Conservation (phyloP, 2,797 vertebrate genomes). For the Coilia nasus region DNA sequence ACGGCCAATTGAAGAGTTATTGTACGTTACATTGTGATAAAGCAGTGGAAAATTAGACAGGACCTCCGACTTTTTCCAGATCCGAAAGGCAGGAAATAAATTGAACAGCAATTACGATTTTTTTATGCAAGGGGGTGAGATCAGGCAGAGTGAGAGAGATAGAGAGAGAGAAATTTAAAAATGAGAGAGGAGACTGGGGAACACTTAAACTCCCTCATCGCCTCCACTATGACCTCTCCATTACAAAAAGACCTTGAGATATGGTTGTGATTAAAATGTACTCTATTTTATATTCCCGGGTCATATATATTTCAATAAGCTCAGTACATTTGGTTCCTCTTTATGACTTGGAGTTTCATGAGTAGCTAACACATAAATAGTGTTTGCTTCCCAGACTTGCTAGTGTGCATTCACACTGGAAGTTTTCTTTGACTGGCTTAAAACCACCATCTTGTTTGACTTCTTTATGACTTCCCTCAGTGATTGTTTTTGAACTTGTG, state of each 20-base stretch:
- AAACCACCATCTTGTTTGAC: not conserved
- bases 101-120: constrained; percentile 42
- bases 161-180: constrained; percentile 35
- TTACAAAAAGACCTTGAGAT: constrained; percentile 32
- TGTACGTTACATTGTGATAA: constrained; percentile 36
- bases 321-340: not conserved
- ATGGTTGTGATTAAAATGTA: constrained; percentile 34
- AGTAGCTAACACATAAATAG: not conserved
- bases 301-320: constrained; percentile 36
- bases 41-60: constrained; percentile 43
- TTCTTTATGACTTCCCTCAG: not conserved
- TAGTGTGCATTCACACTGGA: not conserved
- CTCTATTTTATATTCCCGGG: constrained; percentile 31
- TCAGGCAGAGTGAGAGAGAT: not conserved
- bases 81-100: constrained; percentile 45
- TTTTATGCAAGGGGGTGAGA: constrained; percentile 43
- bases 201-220: constrained; percentile 24
- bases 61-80: constrained; percentile 39
- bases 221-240: not conserved
- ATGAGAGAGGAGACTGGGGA: constrained; percentile 34
- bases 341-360: not conserved
- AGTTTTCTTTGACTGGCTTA: not conserved
- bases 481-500: not conserved
- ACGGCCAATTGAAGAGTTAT: constrained; percentile 39
- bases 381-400: not conserved